Evolutionary conservation across 2,888 invertebrate species (phyloP).

Genomic region (Glyphotaelius pellucidus): DNA sequence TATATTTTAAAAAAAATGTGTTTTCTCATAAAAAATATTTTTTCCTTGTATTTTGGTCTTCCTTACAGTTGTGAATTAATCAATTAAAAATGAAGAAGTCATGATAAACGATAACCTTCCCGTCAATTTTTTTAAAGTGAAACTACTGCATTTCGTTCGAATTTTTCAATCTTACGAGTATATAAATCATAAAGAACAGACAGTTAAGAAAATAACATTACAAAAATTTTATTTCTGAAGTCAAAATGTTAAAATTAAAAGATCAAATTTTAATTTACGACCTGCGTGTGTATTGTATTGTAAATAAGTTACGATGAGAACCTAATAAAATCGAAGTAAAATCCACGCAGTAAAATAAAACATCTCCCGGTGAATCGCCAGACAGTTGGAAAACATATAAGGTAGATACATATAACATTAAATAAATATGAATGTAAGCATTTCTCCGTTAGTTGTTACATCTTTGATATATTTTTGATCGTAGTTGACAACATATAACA

Average conservation of each 20-base stretch:
- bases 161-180: background rate
- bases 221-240: background rate
- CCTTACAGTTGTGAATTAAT: background rate
- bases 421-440: too few relatives aligned
- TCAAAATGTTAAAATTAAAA: background rate
- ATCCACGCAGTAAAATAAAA: too few relatives aligned
- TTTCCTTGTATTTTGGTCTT: background rate
- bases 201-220: background rate
- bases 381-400: too few relatives aligned
- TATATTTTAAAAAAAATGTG: too few relatives aligned
- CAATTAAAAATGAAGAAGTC: background rate
- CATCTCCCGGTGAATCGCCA: too few relatives aligned
- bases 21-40: background rate
- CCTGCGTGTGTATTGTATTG: background rate
- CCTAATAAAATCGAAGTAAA: too few relatives aligned
- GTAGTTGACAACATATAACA: too few relatives aligned
- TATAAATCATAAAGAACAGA: background rate
- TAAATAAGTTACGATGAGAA: background rate
- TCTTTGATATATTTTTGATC: too few relatives aligned
- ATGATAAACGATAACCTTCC: too few relatives aligned
- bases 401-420: too few relatives aligned
- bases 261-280: background rate
- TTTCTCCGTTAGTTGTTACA: too few relatives aligned
- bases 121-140: background rate
- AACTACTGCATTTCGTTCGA: background rate